Percentiles rank a stretch among this genome's conserved stretches.
Conservation (phyloP, 2,113 vertebrate species). For the Larimichthys polyactis region DNA sequence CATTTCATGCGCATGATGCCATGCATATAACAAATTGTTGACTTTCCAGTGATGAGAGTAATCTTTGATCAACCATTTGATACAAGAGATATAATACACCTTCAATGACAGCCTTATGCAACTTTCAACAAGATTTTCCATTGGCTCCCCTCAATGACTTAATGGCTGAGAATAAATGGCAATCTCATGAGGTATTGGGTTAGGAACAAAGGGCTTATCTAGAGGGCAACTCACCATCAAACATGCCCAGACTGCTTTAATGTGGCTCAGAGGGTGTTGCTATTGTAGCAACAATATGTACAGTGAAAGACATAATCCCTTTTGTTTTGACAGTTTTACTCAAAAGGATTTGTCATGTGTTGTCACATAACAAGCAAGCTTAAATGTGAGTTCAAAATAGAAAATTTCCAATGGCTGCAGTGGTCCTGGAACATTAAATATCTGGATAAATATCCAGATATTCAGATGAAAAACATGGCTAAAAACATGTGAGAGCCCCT, state of each 20-base stretch:
- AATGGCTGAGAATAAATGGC: slow-evolving; percentile 55
- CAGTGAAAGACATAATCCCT: slow-evolving; percentile 21
- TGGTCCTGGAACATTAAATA: background rate
- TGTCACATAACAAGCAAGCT: background rate
- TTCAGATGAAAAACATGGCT: background rate
- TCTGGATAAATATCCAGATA: background rate
- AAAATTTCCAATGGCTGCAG: background rate
- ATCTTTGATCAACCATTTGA: background rate
- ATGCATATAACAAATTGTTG: slow-evolving; percentile 8
- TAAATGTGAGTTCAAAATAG: slow-evolving; percentile 3
- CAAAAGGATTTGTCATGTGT: background rate
- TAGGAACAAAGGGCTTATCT: slow-evolving; percentile 48
- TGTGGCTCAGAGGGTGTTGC: background rate
- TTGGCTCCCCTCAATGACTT: slow-evolving; percentile 34
- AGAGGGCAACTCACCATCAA: slow-evolving; percentile 8
- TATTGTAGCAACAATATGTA: slow-evolving; percentile 25
- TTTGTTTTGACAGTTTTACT: slow-evolving; percentile 15
- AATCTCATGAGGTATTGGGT: slow-evolving; percentile 61
- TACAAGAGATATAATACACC: slow-evolving; percentile 1
- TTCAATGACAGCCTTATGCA: slow-evolving; percentile 27
- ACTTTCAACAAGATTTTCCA: slow-evolving; percentile 60
- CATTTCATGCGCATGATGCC: slow-evolving; percentile 8
- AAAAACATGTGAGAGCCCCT: slow-evolving; percentile 28
- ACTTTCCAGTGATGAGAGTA: slow-evolving; percentile 11
- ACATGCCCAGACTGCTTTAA: slow-evolving; percentile 35